Percentiles rank a stretch among this genome's conserved stretches.
These are phyloP conservation scores for Myzus persicae DNA, from an alignment of 1,140 invertebrate genomes.

Conservation along the genomic window DNA sequence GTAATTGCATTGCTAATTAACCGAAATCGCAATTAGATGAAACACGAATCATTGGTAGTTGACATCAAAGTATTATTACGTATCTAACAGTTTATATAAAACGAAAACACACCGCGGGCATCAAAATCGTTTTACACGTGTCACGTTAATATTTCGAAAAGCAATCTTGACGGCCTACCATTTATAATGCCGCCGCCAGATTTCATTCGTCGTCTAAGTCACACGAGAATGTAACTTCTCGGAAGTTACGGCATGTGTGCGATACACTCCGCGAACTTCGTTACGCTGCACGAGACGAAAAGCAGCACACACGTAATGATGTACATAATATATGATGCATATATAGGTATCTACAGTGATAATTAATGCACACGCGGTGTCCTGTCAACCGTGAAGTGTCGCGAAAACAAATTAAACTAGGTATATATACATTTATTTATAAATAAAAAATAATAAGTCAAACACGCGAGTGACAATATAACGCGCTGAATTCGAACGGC, in stretches of 20 bases:
- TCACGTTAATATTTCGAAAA: neutral
- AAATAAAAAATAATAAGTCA: conserved; percentile 12
- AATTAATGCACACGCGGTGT: neutral
- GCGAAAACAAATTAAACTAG: neutral
- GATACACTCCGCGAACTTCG: neutral
- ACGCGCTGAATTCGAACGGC: neutral
- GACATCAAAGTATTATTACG: neutral
- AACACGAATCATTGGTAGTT: neutral
- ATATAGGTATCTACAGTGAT: neutral
- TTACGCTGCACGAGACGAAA: neutral
- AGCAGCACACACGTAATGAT: neutral
- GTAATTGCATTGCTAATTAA: neutral
- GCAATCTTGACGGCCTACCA: neutral
- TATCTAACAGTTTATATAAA: neutral
- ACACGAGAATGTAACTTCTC: neutral
- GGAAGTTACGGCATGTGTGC: neutral
- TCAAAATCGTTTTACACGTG: too few relatives aligned
- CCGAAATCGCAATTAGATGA: neutral
- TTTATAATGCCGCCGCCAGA: neutral
- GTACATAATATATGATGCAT: neutral
- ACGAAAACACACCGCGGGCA: neutral
- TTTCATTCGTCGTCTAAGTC: neutral
- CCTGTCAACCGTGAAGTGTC: neutral
- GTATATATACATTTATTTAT: neutral
- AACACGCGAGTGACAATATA: neutral